A percentile compares a stretch with the other conserved stretches of the same genome.
phyloP scores from a whole-genome alignment of 2,888 invertebrate genomes.

The Syritta pipiens region DNA sequence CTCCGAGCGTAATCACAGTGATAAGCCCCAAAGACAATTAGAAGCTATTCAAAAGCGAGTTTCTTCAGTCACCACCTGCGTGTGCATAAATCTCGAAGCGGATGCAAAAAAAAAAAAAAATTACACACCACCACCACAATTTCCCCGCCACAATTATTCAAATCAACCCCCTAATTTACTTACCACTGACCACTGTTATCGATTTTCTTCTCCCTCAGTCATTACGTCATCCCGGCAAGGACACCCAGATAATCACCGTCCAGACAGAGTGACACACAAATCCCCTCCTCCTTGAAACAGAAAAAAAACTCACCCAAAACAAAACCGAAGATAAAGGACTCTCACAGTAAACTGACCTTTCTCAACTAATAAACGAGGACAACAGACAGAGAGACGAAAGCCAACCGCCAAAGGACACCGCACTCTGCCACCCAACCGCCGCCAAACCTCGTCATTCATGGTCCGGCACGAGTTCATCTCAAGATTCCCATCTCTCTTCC shows the following conservation, averaged over 20 bases:
- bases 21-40: constrained; percentile 22
- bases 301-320: constrained; percentile 30
- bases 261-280: constrained; percentile 56
- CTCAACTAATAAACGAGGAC: constrained; percentile 63
- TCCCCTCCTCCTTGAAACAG: constrained; percentile 21
- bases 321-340: neutral
- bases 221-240: constrained; percentile 56
- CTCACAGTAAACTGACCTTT: constrained; percentile 53
- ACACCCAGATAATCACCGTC: constrained; percentile 50
- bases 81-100: neutral
- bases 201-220: constrained; percentile 49
- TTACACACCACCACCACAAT: constrained; percentile 5
- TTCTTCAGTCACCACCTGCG: neutral
- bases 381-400: constrained; percentile 19
- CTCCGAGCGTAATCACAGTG: constrained; percentile 22
- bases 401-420: constrained; percentile 26
- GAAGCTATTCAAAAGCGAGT: constrained; percentile 32
- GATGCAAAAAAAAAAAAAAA: too few relatives aligned
- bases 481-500: constrained; percentile 29
- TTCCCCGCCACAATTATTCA: constrained; percentile 45
- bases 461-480: constrained; percentile 55
- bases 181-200: constrained; percentile 59
- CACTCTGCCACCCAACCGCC: constrained; percentile 29
- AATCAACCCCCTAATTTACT: constrained; percentile 56
- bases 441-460: constrained; percentile 44